Evolutionary conservation across 2,113 vertebrate species (phyloP).

Genomic region (Polyodon spathula): DNA sequence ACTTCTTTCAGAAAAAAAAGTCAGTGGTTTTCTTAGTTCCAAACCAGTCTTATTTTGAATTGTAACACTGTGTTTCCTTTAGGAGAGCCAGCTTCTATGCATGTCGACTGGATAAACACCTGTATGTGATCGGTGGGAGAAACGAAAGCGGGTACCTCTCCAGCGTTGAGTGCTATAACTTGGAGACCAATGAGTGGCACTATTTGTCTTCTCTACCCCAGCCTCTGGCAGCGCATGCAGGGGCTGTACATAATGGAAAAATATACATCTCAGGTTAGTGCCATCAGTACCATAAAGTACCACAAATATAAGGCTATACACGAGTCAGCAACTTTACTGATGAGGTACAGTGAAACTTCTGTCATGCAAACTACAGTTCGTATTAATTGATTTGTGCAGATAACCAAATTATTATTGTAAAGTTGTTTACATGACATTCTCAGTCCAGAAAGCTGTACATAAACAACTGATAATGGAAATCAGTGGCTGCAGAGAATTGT

Average conservation of each 20-base stretch:
- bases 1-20: too few relatives aligned
- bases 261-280: conserved; percentile 95
- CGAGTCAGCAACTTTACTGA: too few relatives aligned
- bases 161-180: conserved; percentile 93
- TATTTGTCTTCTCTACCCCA: conserved; percentile 89
- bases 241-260: conserved; percentile 92
- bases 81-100: conserved; percentile 98
- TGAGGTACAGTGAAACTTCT: too few relatives aligned
- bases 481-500: too few relatives aligned
- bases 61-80: conserved; percentile 21
- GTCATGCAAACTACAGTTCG: neutral
- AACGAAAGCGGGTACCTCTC: conserved; percentile 95
- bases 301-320: too few relatives aligned
- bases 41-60: neutral
- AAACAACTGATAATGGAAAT: too few relatives aligned
- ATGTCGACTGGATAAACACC: conserved; percentile 88
- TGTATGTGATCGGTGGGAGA: conserved; percentile 92
- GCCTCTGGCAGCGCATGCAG: conserved; percentile 88
- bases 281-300: too few relatives aligned
- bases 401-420: too few relatives aligned
- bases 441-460: too few relatives aligned
- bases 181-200: conserved; percentile 96
- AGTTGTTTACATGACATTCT: too few relatives aligned
- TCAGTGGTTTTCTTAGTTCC: too few relatives aligned
- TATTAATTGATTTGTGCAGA: neutral